These are phyloP conservation scores for Aphelenchoides avenae DNA, from an alignment of 1,140 invertebrate species.

Conservation along the genomic window DNA sequence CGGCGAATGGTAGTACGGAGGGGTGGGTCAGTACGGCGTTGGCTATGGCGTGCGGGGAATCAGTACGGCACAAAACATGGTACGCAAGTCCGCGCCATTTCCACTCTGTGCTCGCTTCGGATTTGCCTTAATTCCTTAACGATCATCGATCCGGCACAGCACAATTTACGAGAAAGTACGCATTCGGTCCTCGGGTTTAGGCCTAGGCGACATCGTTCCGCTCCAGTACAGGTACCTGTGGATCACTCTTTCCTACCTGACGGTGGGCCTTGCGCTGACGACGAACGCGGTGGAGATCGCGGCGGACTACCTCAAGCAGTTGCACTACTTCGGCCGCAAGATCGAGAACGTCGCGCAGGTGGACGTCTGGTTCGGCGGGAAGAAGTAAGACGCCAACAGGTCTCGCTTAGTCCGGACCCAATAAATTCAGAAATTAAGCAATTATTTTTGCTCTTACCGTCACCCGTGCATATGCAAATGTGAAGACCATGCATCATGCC, in stretches of 20 bases:
- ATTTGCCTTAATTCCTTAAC: too few species aligned
- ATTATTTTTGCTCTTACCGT: too few species aligned
- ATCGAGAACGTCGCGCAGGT: slow-evolving; percentile 48
- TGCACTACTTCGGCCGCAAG: slow-evolving; percentile 56
- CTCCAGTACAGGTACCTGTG: slow-evolving; percentile 37
- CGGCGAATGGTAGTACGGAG: too few species aligned
- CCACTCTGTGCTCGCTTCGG: too few species aligned
- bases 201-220: slow-evolving; percentile 53
- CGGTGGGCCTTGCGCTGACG: slow-evolving; percentile 49
- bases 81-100: too few species aligned
- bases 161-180: too few species aligned
- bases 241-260: slow-evolving; percentile 51
- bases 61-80: too few species aligned
- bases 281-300: slow-evolving; percentile 57
- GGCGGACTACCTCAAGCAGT: slow-evolving; percentile 48
- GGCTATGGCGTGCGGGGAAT: too few species aligned
- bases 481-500: slow-evolving; percentile 2
- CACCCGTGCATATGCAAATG: too few species aligned
- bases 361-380: slow-evolving; percentile 55
- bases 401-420: slow-evolving; percentile 11
- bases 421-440: slow-evolving; percentile 11
- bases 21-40: too few species aligned
- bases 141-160: too few species aligned
- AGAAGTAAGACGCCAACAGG: slow-evolving; percentile 42
- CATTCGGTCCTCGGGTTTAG: background rate